phyloP scores from a whole-genome alignment of 1,140 invertebrate species.

The Chymomyza costata region DNA sequence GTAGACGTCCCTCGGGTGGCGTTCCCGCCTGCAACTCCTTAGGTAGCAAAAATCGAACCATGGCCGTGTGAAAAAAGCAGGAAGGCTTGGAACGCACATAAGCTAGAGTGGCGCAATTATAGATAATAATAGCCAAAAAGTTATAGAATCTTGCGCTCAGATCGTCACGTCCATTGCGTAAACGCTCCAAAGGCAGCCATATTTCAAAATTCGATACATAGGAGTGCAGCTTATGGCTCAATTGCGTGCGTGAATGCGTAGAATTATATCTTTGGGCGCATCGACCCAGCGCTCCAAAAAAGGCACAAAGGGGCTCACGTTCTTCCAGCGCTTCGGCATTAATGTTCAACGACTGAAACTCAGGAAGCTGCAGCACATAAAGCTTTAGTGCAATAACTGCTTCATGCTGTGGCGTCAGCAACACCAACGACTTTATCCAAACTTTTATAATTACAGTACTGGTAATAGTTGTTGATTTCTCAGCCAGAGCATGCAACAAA shows the following conservation, averaged over 20 bases:
- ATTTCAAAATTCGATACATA: slow-evolving; percentile 64
- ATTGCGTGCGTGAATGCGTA: slow-evolving; percentile 44
- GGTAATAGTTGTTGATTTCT: background rate
- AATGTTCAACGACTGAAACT: slow-evolving; percentile 35
- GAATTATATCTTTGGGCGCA: slow-evolving; percentile 37
- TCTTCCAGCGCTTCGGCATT: slow-evolving; percentile 38
- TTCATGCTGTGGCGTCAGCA: slow-evolving; percentile 52
- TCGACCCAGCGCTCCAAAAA: slow-evolving; percentile 55
- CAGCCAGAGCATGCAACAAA: slow-evolving; percentile 44
- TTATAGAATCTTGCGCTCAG: slow-evolving; percentile 59
- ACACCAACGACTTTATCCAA: slow-evolving; percentile 64
- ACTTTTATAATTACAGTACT: slow-evolving; percentile 46
- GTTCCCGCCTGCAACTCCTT: slow-evolving; percentile 56
- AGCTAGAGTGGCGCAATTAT: slow-evolving; percentile 59
- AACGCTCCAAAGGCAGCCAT: slow-evolving; percentile 46
- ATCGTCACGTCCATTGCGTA: slow-evolving; percentile 38
- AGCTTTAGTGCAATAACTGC: slow-evolving; percentile 35
- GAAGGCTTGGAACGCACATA: slow-evolving; percentile 65
- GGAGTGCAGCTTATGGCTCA: slow-evolving; percentile 57
- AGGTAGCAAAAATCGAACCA: slow-evolving; percentile 63
- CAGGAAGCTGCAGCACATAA: slow-evolving; percentile 38
- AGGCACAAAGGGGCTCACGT: slow-evolving; percentile 62
- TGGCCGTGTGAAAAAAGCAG: slow-evolving; percentile 70
- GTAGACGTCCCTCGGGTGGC: slow-evolving; percentile 39
- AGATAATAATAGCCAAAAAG: slow-evolving; percentile 70